Base-by-base conservation (phyloP, 2,113 vertebrate genomes). In the Prionailurus viverrinus region DNA sequence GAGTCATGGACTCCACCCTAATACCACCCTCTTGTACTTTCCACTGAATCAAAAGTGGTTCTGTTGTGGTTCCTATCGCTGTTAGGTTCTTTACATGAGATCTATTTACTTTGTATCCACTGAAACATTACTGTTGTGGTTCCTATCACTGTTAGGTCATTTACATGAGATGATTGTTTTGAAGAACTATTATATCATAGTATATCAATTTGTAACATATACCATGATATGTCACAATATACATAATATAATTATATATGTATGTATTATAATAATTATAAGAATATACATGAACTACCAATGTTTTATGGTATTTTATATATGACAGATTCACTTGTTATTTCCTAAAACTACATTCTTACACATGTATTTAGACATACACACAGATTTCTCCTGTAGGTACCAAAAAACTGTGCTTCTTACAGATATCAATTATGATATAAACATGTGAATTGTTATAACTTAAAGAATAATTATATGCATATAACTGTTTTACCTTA, bases 401-500 rank as follows among this genome's bases (percentile, higher is more conserved):
- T 39, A 55, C 11, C 33, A 76, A 94, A 81, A 84, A 10, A 90
- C 4, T 11, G 5, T 58, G 7, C 36, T 88, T 71, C 83, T 69
- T 85, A 91, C 29, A 78, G 19, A 93, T 51, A 79, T 55, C 51
- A 58, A 51, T 29, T 97, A 27, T 27, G 19, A 7, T n/a, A 3
- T 81, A 58, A 95, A 84, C 0, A 45, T 14, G 5, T 45, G 9
- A 16, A 63, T 36, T 33, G 25, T 1, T 55, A n/a, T 0, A 69
- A 13, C 90, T 87, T 78, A 41, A 53, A 69, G 3, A 92, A 61
- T 23, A 61, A 61, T 61, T 18, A 61, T 65, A 65, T 83, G 1
- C 33, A 86, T 58, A 68, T 89, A 85, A 14, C 10, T 80, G 48
- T 0, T 79, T 98, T 99, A 99, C 98, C 98, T 99, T 98, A 31